Evolutionary conservation across 2,888 invertebrate genomes (phyloP).

Genomic region (Stenurella melanura): DNA sequence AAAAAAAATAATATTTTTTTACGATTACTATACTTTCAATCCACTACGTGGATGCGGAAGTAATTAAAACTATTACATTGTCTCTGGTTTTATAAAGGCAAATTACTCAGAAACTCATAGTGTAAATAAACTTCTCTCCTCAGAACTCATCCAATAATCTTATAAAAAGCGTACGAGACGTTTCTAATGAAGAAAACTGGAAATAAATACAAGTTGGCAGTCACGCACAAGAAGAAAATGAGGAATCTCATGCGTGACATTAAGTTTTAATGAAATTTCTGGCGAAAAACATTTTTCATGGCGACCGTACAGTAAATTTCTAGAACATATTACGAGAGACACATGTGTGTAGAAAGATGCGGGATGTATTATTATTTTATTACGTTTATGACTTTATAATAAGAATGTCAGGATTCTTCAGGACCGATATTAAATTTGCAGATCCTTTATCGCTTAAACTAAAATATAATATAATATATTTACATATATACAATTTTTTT

Average conservation of each 20-base stretch:
- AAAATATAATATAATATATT: not conserved
- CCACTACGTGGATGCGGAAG: no score
- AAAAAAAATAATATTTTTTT: no score
- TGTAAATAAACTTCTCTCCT: not conserved
- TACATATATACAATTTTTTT: no score
- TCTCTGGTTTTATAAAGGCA: no score
- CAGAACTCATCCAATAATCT: not conserved
- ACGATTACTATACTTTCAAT: no score
- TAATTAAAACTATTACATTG: no score
- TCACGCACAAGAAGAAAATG: conserved; percentile 23
- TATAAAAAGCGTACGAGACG: not conserved
- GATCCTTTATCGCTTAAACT: not conserved
- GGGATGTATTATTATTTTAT: not conserved
- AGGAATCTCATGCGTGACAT: conserved; percentile 33
- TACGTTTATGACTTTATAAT: not conserved
- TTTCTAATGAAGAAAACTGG: conserved; percentile 12
- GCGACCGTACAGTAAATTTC: not conserved
- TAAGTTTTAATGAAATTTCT: conserved; percentile 29
- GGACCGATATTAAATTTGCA: not conserved
- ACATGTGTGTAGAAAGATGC: not conserved
- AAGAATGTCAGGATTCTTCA: not conserved
- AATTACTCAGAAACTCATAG: not conserved
- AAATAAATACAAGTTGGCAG: conserved; percentile 16
- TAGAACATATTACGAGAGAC: not conserved
- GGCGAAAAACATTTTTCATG: not conserved